Percentiles rank a stretch among this genome's conserved stretches.
These are phyloP conservation scores for Drosophila neotestacea DNA, from an alignment of 2,888 invertebrate species.

Conservation along the genomic window DNA sequence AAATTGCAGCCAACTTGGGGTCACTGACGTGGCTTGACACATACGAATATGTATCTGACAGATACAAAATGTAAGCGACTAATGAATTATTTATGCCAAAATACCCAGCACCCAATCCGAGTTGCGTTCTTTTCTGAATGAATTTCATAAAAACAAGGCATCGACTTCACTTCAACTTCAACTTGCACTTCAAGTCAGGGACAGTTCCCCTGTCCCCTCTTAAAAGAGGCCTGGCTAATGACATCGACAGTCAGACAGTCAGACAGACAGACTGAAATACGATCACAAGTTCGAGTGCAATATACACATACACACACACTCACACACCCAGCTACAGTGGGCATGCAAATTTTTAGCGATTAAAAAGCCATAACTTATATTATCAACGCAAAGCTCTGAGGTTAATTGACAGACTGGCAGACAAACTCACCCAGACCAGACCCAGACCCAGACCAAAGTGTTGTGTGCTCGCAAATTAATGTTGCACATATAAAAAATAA, in stretches of 20 bases:
- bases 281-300: constrained; percentile 66
- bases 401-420: constrained; percentile 80
- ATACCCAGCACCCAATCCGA: constrained; percentile 23
- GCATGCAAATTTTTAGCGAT: constrained; percentile 80
- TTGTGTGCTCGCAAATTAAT: constrained; percentile 65
- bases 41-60: constrained; percentile 33
- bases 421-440: constrained; percentile 57
- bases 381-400: constrained; percentile 81
- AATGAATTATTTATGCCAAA: constrained; percentile 70
- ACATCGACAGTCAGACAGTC: constrained; percentile 44
- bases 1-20: constrained; percentile 49
- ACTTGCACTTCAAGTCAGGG: constrained; percentile 60
- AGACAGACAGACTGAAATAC: constrained; percentile 62
- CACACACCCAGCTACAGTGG: constrained; percentile 14
- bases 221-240: constrained; percentile 61
- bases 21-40: constrained; percentile 56
- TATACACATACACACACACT: constrained; percentile 17
- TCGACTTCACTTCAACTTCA: constrained; percentile 52
- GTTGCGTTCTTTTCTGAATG: constrained; percentile 52
- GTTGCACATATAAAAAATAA: constrained; percentile 48
- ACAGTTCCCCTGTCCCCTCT: constrained; percentile 9
- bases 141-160: constrained; percentile 37
- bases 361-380: constrained; percentile 83
- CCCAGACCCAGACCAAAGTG: constrained; percentile 37
- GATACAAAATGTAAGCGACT: constrained; percentile 61